These are phyloP conservation scores for Sardina pilchardus DNA, from an alignment of 2,113 vertebrate genomes.

Conservation along the genomic window DNA sequence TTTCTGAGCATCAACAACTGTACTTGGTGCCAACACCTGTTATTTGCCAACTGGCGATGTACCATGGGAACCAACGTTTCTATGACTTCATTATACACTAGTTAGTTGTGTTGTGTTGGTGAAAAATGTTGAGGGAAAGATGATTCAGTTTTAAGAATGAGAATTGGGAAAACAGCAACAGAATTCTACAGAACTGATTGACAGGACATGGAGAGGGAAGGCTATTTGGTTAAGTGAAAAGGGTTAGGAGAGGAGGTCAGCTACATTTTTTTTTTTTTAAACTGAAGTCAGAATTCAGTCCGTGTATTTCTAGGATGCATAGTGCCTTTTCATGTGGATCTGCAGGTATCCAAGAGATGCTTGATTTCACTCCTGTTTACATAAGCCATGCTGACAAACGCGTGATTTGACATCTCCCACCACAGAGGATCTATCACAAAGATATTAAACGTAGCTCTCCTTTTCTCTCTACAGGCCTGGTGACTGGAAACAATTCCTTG, in stretches of 20 bases:
- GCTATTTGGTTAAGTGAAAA: slow-evolving; percentile 27
- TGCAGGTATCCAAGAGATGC: background rate
- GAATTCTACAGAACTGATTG: background rate
- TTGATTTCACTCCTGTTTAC: slow-evolving; percentile 15
- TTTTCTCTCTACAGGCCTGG: background rate
- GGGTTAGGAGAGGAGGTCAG: slow-evolving; percentile 19
- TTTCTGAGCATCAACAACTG: slow-evolving; percentile 58
- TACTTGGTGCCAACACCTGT: slow-evolving; percentile 66
- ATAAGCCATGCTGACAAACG: slow-evolving; percentile 45
- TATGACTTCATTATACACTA: slow-evolving; percentile 24
- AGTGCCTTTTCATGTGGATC: background rate
- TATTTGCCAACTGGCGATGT: slow-evolving; percentile 68
- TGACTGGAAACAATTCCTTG: background rate
- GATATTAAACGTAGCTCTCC: background rate
- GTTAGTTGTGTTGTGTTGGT: background rate
- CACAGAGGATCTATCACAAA: slow-evolving; percentile 29
- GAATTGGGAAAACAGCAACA: background rate
- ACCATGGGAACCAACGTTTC: slow-evolving; percentile 63
- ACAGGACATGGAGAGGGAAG: background rate
- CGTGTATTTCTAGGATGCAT: background rate
- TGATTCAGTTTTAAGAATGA: slow-evolving; percentile 29
- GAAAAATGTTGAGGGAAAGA: background rate
- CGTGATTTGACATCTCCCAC: slow-evolving; percentile 47
- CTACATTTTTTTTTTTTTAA: slow-evolving; percentile 10
- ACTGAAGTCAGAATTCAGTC: background rate